A percentile compares a stretch with the other conserved stretches of the same genome.
These are phyloP conservation scores for Pharmacophagus antenor DNA, from an alignment of 2,888 invertebrate species.

Conservation along the genomic window DNA sequence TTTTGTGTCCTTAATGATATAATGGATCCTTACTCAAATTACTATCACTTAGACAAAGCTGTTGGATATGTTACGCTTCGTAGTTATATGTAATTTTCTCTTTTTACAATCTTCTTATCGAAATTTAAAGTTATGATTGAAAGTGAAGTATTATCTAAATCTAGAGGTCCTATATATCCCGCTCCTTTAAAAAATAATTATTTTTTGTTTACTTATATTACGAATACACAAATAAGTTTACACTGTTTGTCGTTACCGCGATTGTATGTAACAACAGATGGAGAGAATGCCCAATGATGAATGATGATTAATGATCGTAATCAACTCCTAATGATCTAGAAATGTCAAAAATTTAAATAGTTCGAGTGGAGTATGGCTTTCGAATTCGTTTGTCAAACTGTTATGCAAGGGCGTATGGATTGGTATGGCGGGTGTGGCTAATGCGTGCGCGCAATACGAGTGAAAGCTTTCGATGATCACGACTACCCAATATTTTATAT, in stretches of 20 bases:
- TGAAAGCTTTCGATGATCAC: constrained; percentile 66
- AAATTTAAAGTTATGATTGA: no score
- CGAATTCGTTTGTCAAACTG: constrained; percentile 30
- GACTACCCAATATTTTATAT: constrained; percentile 41
- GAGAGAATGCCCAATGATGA: constrained; percentile 22
- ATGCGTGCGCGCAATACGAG: constrained; percentile 52
- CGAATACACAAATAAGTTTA: neutral
- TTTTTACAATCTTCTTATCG: no score
- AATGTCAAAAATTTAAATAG: constrained; percentile 30
- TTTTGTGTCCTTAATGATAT: no score
- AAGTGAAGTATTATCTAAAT: no score
- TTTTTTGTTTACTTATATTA: neutral
- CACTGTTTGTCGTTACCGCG: constrained; percentile 10
- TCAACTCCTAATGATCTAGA: constrained; percentile 31
- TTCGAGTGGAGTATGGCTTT: constrained; percentile 31
- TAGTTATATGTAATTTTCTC: no score
- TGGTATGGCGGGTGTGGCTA: constrained; percentile 25
- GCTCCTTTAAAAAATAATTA: neutral
- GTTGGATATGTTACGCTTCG: no score
- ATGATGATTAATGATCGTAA: constrained; percentile 28
- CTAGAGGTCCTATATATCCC: neutral
- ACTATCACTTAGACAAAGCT: no score
- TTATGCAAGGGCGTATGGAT: constrained; percentile 27
- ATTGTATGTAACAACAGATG: constrained; percentile 16
- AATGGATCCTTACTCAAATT: no score